Base-by-base conservation (phyloP, 1,140 invertebrate species). In the Hylaeus volcanicus region DNA sequence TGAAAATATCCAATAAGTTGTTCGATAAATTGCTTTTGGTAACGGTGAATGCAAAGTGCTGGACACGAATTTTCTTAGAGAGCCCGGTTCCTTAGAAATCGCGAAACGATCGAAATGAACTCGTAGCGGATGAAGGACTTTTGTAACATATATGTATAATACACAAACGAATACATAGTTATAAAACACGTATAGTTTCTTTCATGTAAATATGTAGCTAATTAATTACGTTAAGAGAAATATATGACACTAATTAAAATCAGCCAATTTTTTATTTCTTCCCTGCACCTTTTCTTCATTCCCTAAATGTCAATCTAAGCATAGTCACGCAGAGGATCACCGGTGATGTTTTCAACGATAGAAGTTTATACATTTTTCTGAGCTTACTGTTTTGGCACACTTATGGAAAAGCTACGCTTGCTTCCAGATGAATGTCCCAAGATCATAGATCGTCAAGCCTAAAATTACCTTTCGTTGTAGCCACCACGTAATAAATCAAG, bases 131-230 rank as follows among this genome's bases (percentile, higher is more conserved):
- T 51, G n/a, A 69, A 37, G 53, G 69, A 68, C 68, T 89, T 89
- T 90, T 90, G 85, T 89, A 89, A 89, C n/a, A 87, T 89, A 89
- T n/a, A 80, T 88, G 85, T 90, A 89, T 85, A 58, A 85, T 79
- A 80, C 73, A 76, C 74, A 71, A 86, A 65, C 39, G 76, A 74
- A 80, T 78, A 84, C 70, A 85, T 70, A 74, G 65, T 82, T 82
- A 84, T 75, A 73, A 75, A 80, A 61, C 26, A 83, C 15, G 39
- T 75, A 74, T 68, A 61, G 43, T 80, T 81, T 76, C 84, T 66
- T 86, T 81, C 85, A 61, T 89, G 90, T 90, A 92, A 90, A 92
- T 91, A 92, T 88, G 85, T 90, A 91, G 88, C 79, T 86, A 89
- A 89, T 84, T 79, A 81, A 86, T 82, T 66, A 85, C 82, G 76